These are phyloP conservation scores for Bombus ignitus DNA, from an alignment of 1,140 invertebrate genomes.

Conservation along the genomic window DNA sequence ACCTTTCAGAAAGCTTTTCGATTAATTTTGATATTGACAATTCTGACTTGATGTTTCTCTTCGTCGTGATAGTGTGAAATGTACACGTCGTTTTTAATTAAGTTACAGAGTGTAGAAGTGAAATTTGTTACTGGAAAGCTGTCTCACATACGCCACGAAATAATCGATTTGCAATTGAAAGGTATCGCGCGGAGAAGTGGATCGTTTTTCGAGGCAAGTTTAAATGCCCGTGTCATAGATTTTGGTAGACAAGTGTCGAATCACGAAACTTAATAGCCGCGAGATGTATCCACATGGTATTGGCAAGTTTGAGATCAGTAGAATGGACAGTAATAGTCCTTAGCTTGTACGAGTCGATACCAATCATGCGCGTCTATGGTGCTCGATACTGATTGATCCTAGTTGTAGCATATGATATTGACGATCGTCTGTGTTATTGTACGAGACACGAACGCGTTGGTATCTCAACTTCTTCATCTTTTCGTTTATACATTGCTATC, in stretches of 20 bases:
- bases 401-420: neutral
- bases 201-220: neutral
- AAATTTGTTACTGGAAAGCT: neutral
- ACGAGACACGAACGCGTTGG: too few species aligned
- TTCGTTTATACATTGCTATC: neutral
- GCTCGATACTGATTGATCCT: slow-evolving; percentile 8
- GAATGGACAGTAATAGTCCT: slow-evolving; percentile 16
- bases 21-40: slow-evolving; percentile 61
- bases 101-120: neutral
- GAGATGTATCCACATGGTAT: slow-evolving; percentile 25
- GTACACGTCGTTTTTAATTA: neutral
- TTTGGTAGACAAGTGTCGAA: slow-evolving; percentile 1
- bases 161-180: neutral
- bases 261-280: slow-evolving; percentile 21
- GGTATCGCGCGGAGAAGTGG: neutral
- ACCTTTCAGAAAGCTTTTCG: neutral
- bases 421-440: too few species aligned
- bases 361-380: neutral
- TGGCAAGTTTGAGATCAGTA: slow-evolving; percentile 27
- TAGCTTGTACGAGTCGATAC: slow-evolving; percentile 13
- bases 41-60: too few species aligned
- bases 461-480: too few species aligned
- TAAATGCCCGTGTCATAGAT: neutral
- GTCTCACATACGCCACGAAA: neutral
- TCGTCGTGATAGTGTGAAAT: neutral